Evolutionary conservation across 2,888 invertebrate genomes (phyloP), one percentile per base, ranked within the genome.

Genomic region (Bursaphelenchus okinawaensis): DNA sequence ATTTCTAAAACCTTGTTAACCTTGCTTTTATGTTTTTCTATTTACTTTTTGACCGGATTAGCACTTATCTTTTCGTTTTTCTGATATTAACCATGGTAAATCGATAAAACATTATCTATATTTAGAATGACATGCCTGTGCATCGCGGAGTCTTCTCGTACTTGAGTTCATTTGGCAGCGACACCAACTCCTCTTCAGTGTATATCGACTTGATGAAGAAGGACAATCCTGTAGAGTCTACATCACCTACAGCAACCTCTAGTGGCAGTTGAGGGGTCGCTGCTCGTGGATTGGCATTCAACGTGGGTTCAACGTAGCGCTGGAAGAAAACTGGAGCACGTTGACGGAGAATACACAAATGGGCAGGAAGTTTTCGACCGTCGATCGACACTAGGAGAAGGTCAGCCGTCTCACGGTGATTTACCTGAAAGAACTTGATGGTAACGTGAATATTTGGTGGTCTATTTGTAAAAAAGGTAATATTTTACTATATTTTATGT

Each of bases 321-420:
- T 78, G 74, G 63, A 75, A 80, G 69, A 79, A 79, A 19, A 74
- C 75, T 19, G 79, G 80, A n/a, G 79, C 79, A 4, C 79, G 63
- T 31, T 64, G 68, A 31, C 72, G 65, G 24, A 79, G 67, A 61
- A 79, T 80, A 64, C 80, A 80, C 54, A 72, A 69, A 62, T 79
- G 79, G 0, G 77, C 79, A n/a, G 79, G 71, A 19, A 80, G 63
- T 68, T 76, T 75, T 52, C 72, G 71, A 28, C 79, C 79, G 55
- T 79, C 80, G 9, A 78, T 76, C 2, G 79, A 70, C 9, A 79
- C 77, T 55, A 79, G 65, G 12, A 79, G 61, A 9, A 79, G 58
- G 66, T 79, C 79, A 19, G 79, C 76, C 20, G 75, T 72, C 16
- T 69, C 74, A 52, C 69, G 63, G 55, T 78, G 67, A 8, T 75